phyloP scores from a whole-genome alignment of 2,888 invertebrate species.

The Drosophila pegasa region DNA sequence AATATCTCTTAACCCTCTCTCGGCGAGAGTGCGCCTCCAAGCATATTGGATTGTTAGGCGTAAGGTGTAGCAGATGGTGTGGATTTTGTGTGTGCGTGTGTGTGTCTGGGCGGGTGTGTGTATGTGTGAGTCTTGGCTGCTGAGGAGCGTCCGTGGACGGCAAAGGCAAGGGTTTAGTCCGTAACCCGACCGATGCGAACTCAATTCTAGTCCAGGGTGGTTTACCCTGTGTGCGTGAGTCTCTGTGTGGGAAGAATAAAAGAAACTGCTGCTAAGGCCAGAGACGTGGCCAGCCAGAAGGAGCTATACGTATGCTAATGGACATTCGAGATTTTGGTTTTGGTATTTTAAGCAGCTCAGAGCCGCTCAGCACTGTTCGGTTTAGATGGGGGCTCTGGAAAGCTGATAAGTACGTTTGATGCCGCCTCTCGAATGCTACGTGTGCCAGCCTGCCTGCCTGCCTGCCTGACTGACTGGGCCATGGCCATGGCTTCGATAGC shows the following conservation, averaged over 20 bases:
- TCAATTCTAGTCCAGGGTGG: slow-evolving; percentile 51
- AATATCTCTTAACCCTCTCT: slow-evolving; percentile 17
- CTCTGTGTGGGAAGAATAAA: slow-evolving; percentile 48
- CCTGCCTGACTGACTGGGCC: slow-evolving; percentile 43
- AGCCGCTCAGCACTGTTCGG: slow-evolving; percentile 36
- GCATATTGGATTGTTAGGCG: slow-evolving; percentile 81
- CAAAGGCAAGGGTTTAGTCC: slow-evolving; percentile 19
- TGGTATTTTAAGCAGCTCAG: slow-evolving; percentile 78
- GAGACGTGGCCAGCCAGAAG: slow-evolving; percentile 51
- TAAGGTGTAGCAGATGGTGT: slow-evolving; percentile 79
- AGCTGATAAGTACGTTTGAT: slow-evolving; percentile 81
- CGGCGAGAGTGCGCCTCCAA: slow-evolving; percentile 58
- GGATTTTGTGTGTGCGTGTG: slow-evolving; percentile 48
- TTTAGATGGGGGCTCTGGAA: slow-evolving; percentile 49
- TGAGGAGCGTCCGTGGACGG: slow-evolving; percentile 22
- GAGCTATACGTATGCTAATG: slow-evolving; percentile 76
- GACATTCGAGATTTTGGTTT: slow-evolving; percentile 81
- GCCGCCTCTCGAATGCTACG: slow-evolving; percentile 76
- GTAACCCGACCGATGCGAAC: slow-evolving; percentile 43
- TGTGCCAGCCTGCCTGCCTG: slow-evolving; percentile 41
- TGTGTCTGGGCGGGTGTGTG: slow-evolving; percentile 21
- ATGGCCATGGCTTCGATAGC: slow-evolving; percentile 41
- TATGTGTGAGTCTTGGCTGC: slow-evolving; percentile 15
- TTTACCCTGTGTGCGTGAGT: slow-evolving; percentile 25
- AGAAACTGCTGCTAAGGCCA: slow-evolving; percentile 52